Evolutionary conservation across 2,888 invertebrate species (phyloP).

Genomic region (Aquatica leii): DNA sequence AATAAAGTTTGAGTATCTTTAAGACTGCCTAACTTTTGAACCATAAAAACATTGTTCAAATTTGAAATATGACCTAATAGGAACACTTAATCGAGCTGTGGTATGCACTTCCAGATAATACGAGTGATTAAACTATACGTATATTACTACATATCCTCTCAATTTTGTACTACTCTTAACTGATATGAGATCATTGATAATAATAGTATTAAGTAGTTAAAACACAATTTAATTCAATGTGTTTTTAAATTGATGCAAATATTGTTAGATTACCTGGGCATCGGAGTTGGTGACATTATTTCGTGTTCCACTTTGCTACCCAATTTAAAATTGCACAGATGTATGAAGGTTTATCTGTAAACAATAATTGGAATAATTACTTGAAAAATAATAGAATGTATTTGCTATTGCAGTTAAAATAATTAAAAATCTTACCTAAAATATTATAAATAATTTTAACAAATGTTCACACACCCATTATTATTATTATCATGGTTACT

Average conservation of each 20-base stretch:
- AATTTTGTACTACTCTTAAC: too few relatives aligned
- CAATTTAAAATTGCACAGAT: slow-evolving; percentile 25
- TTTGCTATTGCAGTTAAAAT: background rate
- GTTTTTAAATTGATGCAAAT: too few relatives aligned
- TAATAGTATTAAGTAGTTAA: background rate
- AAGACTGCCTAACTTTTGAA: too few relatives aligned
- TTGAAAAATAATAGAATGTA: background rate
- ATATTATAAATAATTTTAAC: slow-evolving; percentile 25
- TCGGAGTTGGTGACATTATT: slow-evolving; percentile 60
- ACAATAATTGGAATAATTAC: too few relatives aligned
- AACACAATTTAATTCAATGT: too few relatives aligned
- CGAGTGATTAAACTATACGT: too few relatives aligned
- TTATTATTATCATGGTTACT: slow-evolving; percentile 39
- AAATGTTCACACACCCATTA: slow-evolving; percentile 43
- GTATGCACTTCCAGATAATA: too few relatives aligned
- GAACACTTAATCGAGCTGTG: too few relatives aligned
- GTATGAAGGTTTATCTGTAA: slow-evolving; percentile 16
- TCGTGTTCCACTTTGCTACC: background rate
- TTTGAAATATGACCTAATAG: too few relatives aligned
- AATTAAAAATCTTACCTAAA: slow-evolving; percentile 29
- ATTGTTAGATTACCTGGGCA: slow-evolving; percentile 56
- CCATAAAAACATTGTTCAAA: too few relatives aligned
- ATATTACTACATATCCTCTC: too few relatives aligned
- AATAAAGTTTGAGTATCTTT: too few relatives aligned
- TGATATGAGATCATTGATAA: background rate